Base-by-base conservation (phyloP, 2,113 vertebrate species). In the Acrocephalus kingi region DNA sequence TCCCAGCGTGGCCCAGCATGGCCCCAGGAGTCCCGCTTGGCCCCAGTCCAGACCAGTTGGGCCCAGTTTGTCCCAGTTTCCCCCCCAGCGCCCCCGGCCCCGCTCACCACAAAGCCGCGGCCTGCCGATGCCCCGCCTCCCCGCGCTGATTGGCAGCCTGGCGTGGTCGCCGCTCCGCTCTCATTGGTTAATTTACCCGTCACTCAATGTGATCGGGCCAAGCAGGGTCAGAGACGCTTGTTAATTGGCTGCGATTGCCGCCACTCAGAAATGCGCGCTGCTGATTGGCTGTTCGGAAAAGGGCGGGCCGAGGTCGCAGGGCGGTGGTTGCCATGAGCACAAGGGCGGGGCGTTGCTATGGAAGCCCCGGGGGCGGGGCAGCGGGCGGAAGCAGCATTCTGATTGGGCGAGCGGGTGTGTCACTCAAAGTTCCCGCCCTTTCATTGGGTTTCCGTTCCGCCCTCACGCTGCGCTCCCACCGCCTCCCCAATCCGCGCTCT, bases 351-450 rank as follows among this genome's bases (percentile, higher is more conserved):
- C n/a, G 81, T 63, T 84, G 35, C 49, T 3, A 25, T 4, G 55
- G 31, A 24, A 72, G 33, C 63, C 14, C 13, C 16, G 4, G 19
- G 2, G 68, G 46, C 30, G 10, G 24, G 24, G 37, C 45, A 6
- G 1, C 4, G 2, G 11, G 3, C 9, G 4, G 4, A 43, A 28
- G 19, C 30, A 3, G 31, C 18, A 4, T 52, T 27, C 4, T 52
- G 13, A 78, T 56, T 84, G 56, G 72, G 0, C 2, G 0, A 0
- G 1, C 3, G 0, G 0, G 4, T 0, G 2, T 19, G 55, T 76
- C 87, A 48, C 7, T 76, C 79, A 43, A 7, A 3, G 14, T 21
- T 27, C 6, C 48, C 21, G 17, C 17, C 17, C 11, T 41, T 9
- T 61, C 54, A 90, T 76, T 83, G 55, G 71, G 1, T 5, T 24